Base-by-base conservation (phyloP, 92 coral and sea anemone species). In the Muricea muricata region DNA sequence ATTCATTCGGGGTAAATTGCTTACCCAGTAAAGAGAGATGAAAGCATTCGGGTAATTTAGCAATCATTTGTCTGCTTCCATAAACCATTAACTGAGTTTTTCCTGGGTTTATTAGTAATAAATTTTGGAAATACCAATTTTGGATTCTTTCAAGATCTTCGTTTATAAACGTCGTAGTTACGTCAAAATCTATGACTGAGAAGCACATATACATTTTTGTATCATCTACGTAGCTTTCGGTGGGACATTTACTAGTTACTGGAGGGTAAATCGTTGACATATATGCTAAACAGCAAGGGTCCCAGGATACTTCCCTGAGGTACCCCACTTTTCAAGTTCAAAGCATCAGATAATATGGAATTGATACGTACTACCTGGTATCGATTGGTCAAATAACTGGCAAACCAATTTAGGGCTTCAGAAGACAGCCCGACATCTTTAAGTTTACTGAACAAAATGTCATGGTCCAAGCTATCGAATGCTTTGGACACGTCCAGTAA, bases 1-100 rank as follows among this genome's bases (percentile, higher is more conserved):
- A 37, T 37, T 37, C 42, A 9, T 37, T 37, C 9, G 42, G 42
- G 9, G 42, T 55, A 10, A 86, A 60, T 23, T 80, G 73, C 41
- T 88, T 88, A 14, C 85, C 85, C 72, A 82, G 73, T 34, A 83
- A 50, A 31, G 87, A 82, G 11, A 88, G 80, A 26, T 65, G 45
- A 40, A 88, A 58, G 33, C 32, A 63, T 14, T 18, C 20, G 12
- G 61, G 61, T 54, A 54, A 7, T 54, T 48, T 42, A 28, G 34
- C 48, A n/a, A 73, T n/a, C 80, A 73, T 73, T 73, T 73, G 80
- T 48, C 56, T 42, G 34, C 48, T 73, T 42, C 80, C 80, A 5
- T 31, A 42, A 42, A 73, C 31, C 34, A 73, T 21, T 42, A 73
- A 28, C 56, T 73, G 34, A 42, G 61, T 73, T 48, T 73, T 73